Percentiles rank a stretch among this genome's conserved stretches.
Evolutionary conservation across 1,140 invertebrate genomes (phyloP).

Genomic region (Cephus cinctus): DNA sequence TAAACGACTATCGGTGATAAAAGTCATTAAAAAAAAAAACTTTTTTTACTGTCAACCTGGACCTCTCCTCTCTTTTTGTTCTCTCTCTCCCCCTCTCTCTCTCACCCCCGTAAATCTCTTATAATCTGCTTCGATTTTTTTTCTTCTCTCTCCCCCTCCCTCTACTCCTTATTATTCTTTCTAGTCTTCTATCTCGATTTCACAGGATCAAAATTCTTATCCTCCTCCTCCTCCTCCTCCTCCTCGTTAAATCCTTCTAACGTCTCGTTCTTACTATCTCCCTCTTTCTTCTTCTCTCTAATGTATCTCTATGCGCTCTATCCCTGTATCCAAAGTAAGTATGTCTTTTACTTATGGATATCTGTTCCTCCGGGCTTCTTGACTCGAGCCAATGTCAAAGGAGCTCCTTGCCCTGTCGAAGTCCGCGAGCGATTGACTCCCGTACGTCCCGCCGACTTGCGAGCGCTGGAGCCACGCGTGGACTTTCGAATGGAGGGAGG

Average conservation of each 20-base stretch:
- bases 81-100: slow-evolving; percentile 8
- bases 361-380: too few relatives aligned
- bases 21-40: too few relatives aligned
- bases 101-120: slow-evolving; percentile 10
- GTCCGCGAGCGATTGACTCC: slow-evolving; percentile 54
- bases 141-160: slow-evolving; percentile 10
- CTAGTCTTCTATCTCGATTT: too few relatives aligned
- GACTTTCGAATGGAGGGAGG: too few relatives aligned
- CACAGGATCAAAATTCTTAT: too few relatives aligned
- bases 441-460: slow-evolving; percentile 39
- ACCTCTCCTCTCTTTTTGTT: slow-evolving; percentile 1
- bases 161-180: too few relatives aligned
- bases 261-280: slow-evolving; percentile 19
- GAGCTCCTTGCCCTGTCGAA: slow-evolving; percentile 42
- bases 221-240: slow-evolving; percentile 20
- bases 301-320: too few relatives aligned
- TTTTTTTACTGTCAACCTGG: too few relatives aligned
- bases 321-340: too few relatives aligned
- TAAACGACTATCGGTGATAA: too few relatives aligned
- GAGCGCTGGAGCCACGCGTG: slow-evolving; percentile 47
- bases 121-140: slow-evolving; percentile 1
- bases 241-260: slow-evolving; percentile 1
- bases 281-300: slow-evolving; percentile 22
- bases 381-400: too few relatives aligned
- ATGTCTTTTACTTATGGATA: too few relatives aligned